Evolutionary conservation across 2,113 vertebrate species (phyloP), one percentile per base, ranked within the genome.

Genomic region (Alexandromys fortis): DNA sequence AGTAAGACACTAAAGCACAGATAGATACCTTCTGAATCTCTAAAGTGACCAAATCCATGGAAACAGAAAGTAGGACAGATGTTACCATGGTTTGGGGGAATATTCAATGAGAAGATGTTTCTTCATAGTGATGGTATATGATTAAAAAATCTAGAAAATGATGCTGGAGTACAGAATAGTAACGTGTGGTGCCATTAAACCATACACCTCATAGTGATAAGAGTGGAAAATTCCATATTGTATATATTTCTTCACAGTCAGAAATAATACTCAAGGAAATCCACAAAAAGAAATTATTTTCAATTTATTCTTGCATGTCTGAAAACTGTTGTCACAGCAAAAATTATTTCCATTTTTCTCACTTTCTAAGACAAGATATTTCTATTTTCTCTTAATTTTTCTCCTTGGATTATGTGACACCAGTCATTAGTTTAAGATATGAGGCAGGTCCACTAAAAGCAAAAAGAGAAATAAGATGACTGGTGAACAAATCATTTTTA

Each of bases 391-490:
- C 30, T n/a, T 70, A 16, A 21, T 24, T 9, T 1, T 47, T 28
- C 7, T 16, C 58, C 70, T 63, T 93, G 73, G 76, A 93, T 72
- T 77, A 86, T 30, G 4, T n/a, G 77, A 85, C 22, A 63, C 12
- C 3, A 11, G 72, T 7, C 16, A 42, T 92, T 88, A 89, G 49
- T 97, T 90, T 76, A 94, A 87, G 52, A 63, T 6, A 47, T 91
- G 42, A 72, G 81, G 24, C 35, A 91, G 65, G 47, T 86, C 75
- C 70, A 65, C 85, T 89, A 77, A 94, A 91, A 47, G 58, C 83
- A 91, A 96, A 94, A 86, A 81, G 72, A 86, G 63, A 85, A 92
- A 49, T 49, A 92, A 58, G 17, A 75, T 26, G 61, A 47, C 45
- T 95, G 87, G 42, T 47, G 24, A 65, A 73, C 19, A 87, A 85